These are phyloP conservation scores for Metallyticus violacea DNA, from an alignment of 2,888 invertebrate genomes.

Conservation along the genomic window DNA sequence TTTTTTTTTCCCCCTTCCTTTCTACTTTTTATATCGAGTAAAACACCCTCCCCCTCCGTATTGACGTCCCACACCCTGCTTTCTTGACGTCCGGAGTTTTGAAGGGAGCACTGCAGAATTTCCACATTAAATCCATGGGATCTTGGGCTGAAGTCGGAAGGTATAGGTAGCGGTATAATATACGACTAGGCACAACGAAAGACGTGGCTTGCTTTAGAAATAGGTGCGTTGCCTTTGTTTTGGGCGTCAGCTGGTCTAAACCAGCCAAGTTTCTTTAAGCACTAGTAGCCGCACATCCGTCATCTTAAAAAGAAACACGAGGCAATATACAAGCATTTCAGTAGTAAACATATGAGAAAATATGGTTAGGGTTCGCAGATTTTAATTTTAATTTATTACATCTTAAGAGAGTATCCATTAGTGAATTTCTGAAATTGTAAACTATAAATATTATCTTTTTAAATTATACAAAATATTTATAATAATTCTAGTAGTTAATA, in stretches of 20 bases:
- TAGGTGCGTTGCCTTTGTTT: neutral
- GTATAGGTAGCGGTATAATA: slow-evolving; percentile 9
- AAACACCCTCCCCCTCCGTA: neutral
- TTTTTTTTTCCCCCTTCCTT: neutral
- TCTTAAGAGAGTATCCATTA: no score
- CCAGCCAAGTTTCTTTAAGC: neutral
- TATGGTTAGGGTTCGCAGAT: no score
- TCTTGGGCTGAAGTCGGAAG: neutral
- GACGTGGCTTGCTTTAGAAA: slow-evolving; percentile 19
- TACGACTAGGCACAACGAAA: slow-evolving; percentile 14
- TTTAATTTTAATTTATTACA: no score
- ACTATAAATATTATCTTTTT: no score
- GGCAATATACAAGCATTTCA: no score
- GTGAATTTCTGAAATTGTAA: no score
- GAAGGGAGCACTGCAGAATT: slow-evolving; percentile 18
- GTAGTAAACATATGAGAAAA: no score
- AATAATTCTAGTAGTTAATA: no score
- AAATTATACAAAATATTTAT: no score
- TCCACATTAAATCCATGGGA: slow-evolving; percentile 21
- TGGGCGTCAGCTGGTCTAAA: neutral
- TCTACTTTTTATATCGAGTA: neutral
- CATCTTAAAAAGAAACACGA: neutral
- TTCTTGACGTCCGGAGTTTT: neutral
- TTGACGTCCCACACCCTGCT: neutral
- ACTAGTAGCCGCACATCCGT: neutral